Evolutionary conservation across 2,113 vertebrate species (phyloP).

Genomic region (Calidris pygmaea): DNA sequence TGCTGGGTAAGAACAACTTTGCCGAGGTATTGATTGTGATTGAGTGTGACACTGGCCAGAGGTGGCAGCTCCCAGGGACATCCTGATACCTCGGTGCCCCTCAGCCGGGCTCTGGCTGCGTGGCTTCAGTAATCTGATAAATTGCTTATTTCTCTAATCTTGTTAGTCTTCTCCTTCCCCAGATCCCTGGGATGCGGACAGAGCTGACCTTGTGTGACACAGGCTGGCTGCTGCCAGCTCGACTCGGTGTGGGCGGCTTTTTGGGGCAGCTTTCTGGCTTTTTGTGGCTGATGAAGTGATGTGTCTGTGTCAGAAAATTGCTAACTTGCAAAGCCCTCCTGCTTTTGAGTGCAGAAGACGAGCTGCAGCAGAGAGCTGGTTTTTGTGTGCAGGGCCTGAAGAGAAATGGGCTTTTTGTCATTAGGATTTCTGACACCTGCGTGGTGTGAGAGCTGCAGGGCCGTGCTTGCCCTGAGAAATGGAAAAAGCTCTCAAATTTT

Average conservation of each 20-base stretch:
- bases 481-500: not conserved
- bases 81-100: not conserved
- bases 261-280: not conserved
- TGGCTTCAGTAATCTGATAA: not conserved
- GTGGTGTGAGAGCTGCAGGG: not conserved
- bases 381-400: not conserved
- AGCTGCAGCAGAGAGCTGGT: not conserved
- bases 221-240: not conserved
- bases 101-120: not conserved
- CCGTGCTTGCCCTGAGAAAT: not conserved
- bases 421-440: not conserved
- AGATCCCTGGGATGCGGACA: not conserved
- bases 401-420: not conserved
- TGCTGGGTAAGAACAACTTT: not conserved
- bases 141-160: not conserved
- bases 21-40: not conserved
- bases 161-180: not conserved
- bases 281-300: not conserved
- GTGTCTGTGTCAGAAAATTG: not conserved
- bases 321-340: not conserved
- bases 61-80: not conserved
- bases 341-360: not conserved
- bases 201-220: not conserved
- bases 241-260: rapidly evolving
- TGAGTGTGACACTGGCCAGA: not conserved